A percentile compares a stretch with the other conserved stretches of the same genome.
Conservation (phyloP, 2,797 vertebrate species). For the Morelia viridis region DNA sequence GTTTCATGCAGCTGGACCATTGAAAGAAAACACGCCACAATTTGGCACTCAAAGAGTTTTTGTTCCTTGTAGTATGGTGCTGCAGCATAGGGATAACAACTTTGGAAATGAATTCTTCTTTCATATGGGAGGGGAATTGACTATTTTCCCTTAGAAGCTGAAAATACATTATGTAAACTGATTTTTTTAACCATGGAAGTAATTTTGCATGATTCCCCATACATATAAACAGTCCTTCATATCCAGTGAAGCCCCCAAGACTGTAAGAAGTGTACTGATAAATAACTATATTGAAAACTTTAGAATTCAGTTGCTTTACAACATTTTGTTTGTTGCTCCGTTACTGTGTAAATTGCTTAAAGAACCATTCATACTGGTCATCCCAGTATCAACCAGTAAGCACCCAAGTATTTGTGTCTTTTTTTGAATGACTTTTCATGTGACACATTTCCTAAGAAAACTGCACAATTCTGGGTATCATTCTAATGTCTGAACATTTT, state of each 20-base stretch:
- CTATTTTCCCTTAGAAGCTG: not conserved
- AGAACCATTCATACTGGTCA: not conserved
- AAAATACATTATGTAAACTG: not conserved
- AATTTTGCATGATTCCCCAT: not conserved
- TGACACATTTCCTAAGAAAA: not conserved
- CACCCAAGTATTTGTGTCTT: not conserved
- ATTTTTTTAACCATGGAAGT: not conserved
- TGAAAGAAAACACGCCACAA: not conserved
- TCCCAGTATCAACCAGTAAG: not conserved
- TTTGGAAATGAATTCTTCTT: not conserved
- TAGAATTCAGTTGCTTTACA: not conserved
- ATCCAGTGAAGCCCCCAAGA: not conserved
- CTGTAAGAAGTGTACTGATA: not conserved
- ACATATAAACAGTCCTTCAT: not conserved
- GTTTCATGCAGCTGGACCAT: not conserved
- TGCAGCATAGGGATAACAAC: not conserved
- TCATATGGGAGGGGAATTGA: not conserved
- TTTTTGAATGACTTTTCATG: not conserved
- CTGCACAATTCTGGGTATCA: not conserved
- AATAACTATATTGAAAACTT: not conserved
- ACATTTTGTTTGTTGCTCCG: not conserved
- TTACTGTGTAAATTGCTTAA: not conserved
- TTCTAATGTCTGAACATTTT: not conserved
- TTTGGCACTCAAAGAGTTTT: not conserved
- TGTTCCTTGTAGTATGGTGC: not conserved